Conservation (phyloP, 2,888 invertebrate species). For the Ennomos fuscantarius region DNA sequence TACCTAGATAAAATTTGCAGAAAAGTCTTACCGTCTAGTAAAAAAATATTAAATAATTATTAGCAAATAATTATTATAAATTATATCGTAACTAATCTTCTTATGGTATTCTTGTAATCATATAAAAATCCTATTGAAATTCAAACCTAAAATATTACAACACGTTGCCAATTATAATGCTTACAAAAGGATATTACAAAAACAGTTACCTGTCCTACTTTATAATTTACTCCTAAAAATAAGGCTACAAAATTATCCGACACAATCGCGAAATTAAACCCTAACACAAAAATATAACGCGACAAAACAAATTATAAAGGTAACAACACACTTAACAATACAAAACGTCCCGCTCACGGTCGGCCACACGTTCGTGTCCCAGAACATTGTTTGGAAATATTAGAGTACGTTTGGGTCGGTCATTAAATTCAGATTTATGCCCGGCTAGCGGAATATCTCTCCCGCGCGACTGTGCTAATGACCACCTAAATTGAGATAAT, state of each 20-base stretch:
- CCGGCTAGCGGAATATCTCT: constrained; percentile 78
- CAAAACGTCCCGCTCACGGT: constrained; percentile 38
- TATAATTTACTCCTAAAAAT: constrained; percentile 26
- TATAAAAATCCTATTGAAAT: neutral
- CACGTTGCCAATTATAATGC: constrained; percentile 13
- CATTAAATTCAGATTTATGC: constrained; percentile 85
- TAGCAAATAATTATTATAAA: no score
- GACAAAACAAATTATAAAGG: constrained; percentile 41
- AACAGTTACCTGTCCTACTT: constrained; percentile 9
- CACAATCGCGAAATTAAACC: constrained; percentile 29
- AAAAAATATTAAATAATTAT: no score
- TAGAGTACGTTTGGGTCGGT: constrained; percentile 66
- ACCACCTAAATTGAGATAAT: constrained; percentile 86
- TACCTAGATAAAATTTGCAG: no score
- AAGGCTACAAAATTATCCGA: constrained; percentile 32
- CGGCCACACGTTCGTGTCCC: constrained; percentile 44
- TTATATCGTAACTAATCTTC: no score
- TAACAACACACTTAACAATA: constrained; percentile 46
- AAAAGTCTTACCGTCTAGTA: no score
- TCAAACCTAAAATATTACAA: constrained; percentile 5
- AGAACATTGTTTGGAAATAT: constrained; percentile 77
- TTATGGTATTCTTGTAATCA: no score
- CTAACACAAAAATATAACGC: constrained; percentile 27
- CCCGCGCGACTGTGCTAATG: constrained; percentile 83
- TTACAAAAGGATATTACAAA: constrained; percentile 6